phyloP scores from a whole-genome alignment of 2,888 invertebrate genomes.

The Watsonalla binaria region DNA sequence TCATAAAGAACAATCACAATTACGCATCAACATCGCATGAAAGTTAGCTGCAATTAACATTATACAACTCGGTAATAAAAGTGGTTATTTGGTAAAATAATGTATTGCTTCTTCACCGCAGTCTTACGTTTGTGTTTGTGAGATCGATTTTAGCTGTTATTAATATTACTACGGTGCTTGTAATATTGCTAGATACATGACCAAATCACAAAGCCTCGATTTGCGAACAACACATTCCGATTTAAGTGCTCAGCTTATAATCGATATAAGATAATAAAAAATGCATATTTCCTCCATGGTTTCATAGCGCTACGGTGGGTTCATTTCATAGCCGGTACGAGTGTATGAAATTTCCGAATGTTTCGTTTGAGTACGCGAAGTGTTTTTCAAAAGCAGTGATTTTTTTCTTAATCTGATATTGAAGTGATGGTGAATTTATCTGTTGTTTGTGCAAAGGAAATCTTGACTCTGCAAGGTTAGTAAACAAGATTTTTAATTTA shows the following conservation, averaged over 20 bases:
- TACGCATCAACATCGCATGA: conserved; percentile 23
- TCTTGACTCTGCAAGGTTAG: conserved; percentile 50
- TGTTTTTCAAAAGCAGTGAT: conserved; percentile 37
- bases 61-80: conserved; percentile 26
- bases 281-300: conserved; percentile 73
- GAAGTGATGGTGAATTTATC: conserved; percentile 40
- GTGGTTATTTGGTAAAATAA: conserved; percentile 60
- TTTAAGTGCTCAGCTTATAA: conserved; percentile 41
- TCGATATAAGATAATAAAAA: conserved; percentile 74
- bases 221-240: not conserved
- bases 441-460: conserved; percentile 29
- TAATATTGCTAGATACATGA: conserved; percentile 58
- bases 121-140: conserved; percentile 69
- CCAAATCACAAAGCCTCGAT: conserved; percentile 30
- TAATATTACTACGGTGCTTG: conserved; percentile 73
- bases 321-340: conserved; percentile 47
- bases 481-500: conserved; percentile 44
- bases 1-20: conserved; percentile 33
- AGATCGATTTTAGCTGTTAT: conserved; percentile 78
- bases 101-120: conserved; percentile 63
- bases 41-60: conserved; percentile 28
- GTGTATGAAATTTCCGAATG: conserved; percentile 36
- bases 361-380: conserved; percentile 24
- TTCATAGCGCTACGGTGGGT: conserved; percentile 53
- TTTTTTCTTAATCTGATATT: conserved; percentile 29